Conservation (phyloP, 2,888 invertebrate genomes). For the Idaea aversata region DNA sequence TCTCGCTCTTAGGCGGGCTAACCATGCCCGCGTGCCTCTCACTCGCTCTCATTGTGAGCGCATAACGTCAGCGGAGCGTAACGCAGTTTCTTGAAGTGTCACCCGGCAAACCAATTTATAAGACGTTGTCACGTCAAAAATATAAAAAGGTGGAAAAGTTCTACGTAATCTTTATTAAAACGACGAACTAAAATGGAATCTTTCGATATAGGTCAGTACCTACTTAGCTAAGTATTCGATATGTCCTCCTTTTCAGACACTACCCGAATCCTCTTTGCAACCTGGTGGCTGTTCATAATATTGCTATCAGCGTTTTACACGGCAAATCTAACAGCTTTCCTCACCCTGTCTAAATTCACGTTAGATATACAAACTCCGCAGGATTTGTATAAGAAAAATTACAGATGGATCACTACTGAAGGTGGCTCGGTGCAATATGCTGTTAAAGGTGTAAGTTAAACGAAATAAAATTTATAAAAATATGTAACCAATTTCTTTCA, state of each 20-base stretch:
- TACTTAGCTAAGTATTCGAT: neutral
- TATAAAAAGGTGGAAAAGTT: too few species aligned
- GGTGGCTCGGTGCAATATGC: conserved; percentile 86
- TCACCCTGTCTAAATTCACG: conserved; percentile 91
- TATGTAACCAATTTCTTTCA: neutral
- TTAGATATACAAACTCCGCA: conserved; percentile 86
- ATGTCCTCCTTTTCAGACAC: conserved; percentile 80
- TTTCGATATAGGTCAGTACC: too few species aligned
- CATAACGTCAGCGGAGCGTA: too few species aligned
- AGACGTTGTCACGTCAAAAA: too few species aligned
- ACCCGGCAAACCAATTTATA: too few species aligned
- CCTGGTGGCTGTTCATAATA: conserved; percentile 95
- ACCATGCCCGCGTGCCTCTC: too few species aligned
- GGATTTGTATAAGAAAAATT: conserved; percentile 83
- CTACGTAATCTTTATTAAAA: too few species aligned
- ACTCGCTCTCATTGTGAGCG: too few species aligned
- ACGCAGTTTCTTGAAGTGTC: too few species aligned
- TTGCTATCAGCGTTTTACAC: conserved; percentile 94
- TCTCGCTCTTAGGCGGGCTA: too few species aligned
- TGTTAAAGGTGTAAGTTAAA: conserved; percentile 77
- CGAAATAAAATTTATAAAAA: too few species aligned
- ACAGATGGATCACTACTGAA: conserved; percentile 85
- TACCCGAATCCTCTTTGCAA: conserved; percentile 90
- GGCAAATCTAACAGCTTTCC: conserved; percentile 93
- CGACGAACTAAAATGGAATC: too few species aligned